phyloP scores from a whole-genome alignment of 2,113 vertebrate genomes.

The Leucopsar rothschildi region DNA sequence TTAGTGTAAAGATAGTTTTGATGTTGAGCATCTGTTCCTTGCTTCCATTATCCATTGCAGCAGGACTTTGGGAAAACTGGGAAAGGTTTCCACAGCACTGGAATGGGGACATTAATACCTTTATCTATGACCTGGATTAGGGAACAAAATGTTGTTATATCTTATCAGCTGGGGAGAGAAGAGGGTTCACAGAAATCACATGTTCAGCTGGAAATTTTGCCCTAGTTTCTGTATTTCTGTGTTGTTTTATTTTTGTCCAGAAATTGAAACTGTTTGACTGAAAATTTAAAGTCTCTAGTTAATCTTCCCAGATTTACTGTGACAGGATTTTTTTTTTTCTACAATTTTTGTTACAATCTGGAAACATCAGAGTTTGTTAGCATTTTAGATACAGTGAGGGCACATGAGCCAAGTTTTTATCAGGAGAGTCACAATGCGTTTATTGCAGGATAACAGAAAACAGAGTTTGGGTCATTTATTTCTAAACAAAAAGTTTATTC shows the following conservation, averaged over 20 bases:
- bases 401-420: not conserved
- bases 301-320: not conserved
- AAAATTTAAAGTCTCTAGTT: not conserved
- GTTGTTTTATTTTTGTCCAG: not conserved
- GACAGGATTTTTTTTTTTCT: not conserved
- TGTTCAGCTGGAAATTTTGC: not conserved
- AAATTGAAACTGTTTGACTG: not conserved
- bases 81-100: not conserved
- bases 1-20: not conserved
- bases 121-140: not conserved
- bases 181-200: not conserved
- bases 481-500: slow-evolving; percentile 10
- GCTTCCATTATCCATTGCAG: not conserved
- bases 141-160: not conserved
- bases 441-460: slow-evolving; percentile 7
- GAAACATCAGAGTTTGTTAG: not conserved
- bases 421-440: not conserved
- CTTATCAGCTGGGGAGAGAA: not conserved
- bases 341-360: not conserved
- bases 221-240: not conserved
- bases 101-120: rapidly evolving
- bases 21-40: not conserved
- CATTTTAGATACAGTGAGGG: not conserved
- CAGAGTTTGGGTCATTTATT: not conserved
- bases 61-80: not conserved